phyloP scores from a whole-genome alignment of 2,888 invertebrate species.

The Aspidapion aeneum region DNA sequence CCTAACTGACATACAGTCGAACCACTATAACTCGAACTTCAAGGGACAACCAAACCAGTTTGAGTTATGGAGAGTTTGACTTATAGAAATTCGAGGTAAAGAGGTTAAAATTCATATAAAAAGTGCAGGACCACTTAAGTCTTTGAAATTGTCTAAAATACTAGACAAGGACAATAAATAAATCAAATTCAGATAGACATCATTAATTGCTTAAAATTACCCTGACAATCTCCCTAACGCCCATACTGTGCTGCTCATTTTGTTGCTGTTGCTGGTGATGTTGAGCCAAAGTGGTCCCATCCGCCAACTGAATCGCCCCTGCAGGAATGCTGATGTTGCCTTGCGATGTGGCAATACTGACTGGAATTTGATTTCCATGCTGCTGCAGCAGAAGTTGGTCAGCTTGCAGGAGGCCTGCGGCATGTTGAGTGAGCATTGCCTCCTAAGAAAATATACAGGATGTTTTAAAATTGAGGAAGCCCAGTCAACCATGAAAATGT shows the following conservation, averaged over 20 bases:
- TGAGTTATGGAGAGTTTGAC: too few species aligned
- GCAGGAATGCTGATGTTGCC: constrained; percentile 44
- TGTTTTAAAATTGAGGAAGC: neutral
- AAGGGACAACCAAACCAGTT: too few species aligned
- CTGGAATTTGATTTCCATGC: constrained; percentile 46
- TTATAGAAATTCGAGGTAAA: too few species aligned
- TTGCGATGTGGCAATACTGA: constrained; percentile 45
- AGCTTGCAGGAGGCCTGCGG: constrained; percentile 42
- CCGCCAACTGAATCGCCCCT: constrained; percentile 45
- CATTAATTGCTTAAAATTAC: too few species aligned
- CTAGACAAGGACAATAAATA: too few species aligned
- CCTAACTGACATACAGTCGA: too few species aligned
- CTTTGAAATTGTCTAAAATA: too few species aligned
- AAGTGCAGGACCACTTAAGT: too few species aligned
- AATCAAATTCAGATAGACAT: too few species aligned
- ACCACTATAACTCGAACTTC: too few species aligned
- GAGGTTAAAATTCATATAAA: too few species aligned
- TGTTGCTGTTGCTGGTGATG: constrained; percentile 34
- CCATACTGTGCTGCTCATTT: constrained; percentile 28
- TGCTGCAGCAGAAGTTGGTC: constrained; percentile 45
- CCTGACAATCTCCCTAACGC: constrained; percentile 34
- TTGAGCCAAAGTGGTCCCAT: constrained; percentile 31
- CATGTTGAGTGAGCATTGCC: constrained; percentile 56
- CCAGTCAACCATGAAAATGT: neutral
- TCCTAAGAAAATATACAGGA: constrained; percentile 42